Conservation (phyloP, 2,797 vertebrate genomes). For the Triplophysa bombifrons region DNA sequence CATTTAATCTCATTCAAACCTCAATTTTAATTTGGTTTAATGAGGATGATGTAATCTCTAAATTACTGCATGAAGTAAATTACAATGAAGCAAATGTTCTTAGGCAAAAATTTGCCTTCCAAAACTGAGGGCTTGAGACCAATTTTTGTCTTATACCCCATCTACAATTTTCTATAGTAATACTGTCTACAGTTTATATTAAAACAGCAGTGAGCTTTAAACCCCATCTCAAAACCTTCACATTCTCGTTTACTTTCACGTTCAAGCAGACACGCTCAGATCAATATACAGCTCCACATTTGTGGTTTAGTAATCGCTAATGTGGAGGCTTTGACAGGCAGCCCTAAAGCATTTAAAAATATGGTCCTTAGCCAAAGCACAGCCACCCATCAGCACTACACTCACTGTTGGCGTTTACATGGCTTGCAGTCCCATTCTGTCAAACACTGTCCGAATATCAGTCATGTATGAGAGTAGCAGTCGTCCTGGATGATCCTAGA, state of each 20-base stretch:
- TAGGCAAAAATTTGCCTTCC: too few relatives aligned
- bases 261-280: constrained; percentile 20
- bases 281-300: constrained; percentile 39
- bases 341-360: constrained; percentile 42
- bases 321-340: constrained; percentile 52
- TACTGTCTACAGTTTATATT: not conserved
- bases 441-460: constrained; percentile 37
- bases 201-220: not conserved
- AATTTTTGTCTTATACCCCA: too few relatives aligned
- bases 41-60: not conserved
- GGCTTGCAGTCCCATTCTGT: constrained; percentile 34
- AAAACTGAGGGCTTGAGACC: too few relatives aligned
- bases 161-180: too few relatives aligned
- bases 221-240: constrained; percentile 16
- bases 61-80: not conserved
- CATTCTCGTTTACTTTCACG: not conserved
- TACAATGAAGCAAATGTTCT: too few relatives aligned
- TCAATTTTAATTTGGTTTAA: not conserved
- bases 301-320: constrained; percentile 32
- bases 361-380: constrained; percentile 38
- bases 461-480: constrained; percentile 12
- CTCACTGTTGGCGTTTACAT: constrained; percentile 41
- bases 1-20: not conserved
- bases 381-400: constrained; percentile 33
- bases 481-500: constrained; percentile 4